These are phyloP conservation scores for Xestoiulus laeticollis DNA, from an alignment of 2,888 invertebrate genomes.

Conservation along the genomic window DNA sequence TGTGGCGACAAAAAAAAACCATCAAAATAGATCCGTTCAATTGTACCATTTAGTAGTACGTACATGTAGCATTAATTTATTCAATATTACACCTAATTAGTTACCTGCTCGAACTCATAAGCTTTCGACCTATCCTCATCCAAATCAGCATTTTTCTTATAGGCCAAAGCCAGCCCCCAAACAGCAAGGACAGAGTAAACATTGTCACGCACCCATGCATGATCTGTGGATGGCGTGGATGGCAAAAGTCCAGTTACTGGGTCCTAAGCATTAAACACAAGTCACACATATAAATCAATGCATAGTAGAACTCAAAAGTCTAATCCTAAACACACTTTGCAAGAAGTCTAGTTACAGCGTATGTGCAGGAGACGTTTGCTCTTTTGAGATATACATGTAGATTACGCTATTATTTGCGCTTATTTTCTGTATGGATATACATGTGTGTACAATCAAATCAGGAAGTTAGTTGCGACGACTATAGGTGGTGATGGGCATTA, in stretches of 20 bases:
- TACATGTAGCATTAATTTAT: not conserved
- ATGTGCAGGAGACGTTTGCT: too few species aligned
- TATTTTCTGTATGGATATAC: too few species aligned
- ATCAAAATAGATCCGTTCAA: not conserved
- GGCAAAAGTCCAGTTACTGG: slow-evolving; percentile 97
- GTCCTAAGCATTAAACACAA: slow-evolving; percentile 71
- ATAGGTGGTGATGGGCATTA: too few species aligned
- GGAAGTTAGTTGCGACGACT: too few species aligned
- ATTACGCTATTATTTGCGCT: too few species aligned
- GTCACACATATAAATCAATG: too few species aligned
- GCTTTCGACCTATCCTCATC: slow-evolving; percentile 99
- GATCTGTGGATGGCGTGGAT: slow-evolving; percentile 83
- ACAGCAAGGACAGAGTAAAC: slow-evolving; percentile 96
- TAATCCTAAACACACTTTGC: too few species aligned
- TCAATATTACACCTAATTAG: not conserved
- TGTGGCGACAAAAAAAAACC: slow-evolving; percentile 62
- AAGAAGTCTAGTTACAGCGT: too few species aligned
- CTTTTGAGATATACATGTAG: too few species aligned
- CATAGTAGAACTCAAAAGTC: too few species aligned
- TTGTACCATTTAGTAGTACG: not conserved
- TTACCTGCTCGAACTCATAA: slow-evolving; percentile 89
- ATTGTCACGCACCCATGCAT: slow-evolving; percentile 99
- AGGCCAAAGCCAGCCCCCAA: slow-evolving; percentile 98
- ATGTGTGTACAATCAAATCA: too few species aligned
- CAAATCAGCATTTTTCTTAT: slow-evolving; percentile 98